Evolutionary conservation across 2,113 vertebrate species (phyloP), one percentile per base, ranked within the genome.

Genomic region (Plectropomus leopardus): DNA sequence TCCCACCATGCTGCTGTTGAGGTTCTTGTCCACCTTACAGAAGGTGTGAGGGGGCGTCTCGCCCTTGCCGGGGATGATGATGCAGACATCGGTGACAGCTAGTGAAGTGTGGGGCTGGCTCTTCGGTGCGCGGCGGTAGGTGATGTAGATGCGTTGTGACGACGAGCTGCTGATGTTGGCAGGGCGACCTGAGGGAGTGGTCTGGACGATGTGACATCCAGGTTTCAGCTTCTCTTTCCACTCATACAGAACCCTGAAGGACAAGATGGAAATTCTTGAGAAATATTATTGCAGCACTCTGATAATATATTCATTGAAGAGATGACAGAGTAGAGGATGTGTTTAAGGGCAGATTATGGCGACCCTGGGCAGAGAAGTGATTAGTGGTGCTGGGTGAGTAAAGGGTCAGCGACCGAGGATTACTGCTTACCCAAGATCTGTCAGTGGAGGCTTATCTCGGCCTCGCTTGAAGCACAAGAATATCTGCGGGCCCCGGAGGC

Each of bases 21-120:
- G 96, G 85, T 98, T 99, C 95, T 97, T 99, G 94, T 99, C 97
- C 57, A 99, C 97, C 86, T 96, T 99, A 95, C 98, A 99, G 95
- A 98, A 99, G 0, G 98, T 98, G 75, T 99, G 97, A 23, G 98
- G 98, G n/a, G 98, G 96, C 2, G 92, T 95, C 88, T 99, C 98
- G 86, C 98, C 98, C 83, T 99, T 99, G 79, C 96, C 97, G 0
- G 98, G 98, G 60, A 99, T 90, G 83, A 99, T 98, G 86, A 99
- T 95, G 91, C 98, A 99, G 74, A 99, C 96, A 89, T 99, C 97
- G 0, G 97, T 99, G 83, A 99, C 98, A 47, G 98, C 97, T 94
- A 99, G 71, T 0, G 96, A 96, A 36, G 98, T 96, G 76, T 98
- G 97, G 5, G 96, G 96, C 93, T 97, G 96, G 89, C 92, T 97